These are phyloP conservation scores for Callocephalon fimbriatum DNA, from an alignment of 2,113 vertebrate genomes.

Conservation along the genomic window DNA sequence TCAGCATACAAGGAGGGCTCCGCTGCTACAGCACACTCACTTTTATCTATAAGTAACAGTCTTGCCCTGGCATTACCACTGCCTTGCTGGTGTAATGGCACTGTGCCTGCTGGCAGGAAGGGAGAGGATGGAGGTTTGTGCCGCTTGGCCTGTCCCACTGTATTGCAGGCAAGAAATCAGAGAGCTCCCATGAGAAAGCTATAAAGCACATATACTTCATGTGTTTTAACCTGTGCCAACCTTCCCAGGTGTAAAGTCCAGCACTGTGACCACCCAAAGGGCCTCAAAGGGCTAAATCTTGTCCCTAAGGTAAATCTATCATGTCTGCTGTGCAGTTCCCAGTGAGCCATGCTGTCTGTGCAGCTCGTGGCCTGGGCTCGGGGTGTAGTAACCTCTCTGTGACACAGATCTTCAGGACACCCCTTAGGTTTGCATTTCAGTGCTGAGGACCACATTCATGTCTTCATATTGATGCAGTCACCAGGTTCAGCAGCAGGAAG, in stretches of 20 bases:
- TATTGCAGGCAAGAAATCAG: not conserved
- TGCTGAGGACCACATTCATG: not conserved
- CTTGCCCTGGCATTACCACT: not conserved
- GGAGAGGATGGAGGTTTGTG: accelerated
- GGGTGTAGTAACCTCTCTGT: not conserved
- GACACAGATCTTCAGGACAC: not conserved
- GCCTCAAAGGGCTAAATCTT: not conserved
- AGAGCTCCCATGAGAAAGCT: not conserved
- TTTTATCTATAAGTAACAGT: not conserved
- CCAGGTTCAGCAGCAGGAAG: not conserved
- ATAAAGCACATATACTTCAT: not conserved
- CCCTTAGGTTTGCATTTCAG: not conserved
- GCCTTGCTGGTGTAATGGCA: not conserved
- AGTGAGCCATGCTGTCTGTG: not conserved
- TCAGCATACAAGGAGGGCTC: accelerated
- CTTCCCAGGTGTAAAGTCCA: not conserved
- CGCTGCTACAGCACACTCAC: accelerated
- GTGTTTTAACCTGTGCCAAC: not conserved
- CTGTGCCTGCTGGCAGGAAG: not conserved
- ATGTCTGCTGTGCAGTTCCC: not conserved
- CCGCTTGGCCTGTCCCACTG: not conserved
- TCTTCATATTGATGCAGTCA: accelerated
- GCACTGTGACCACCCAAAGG: not conserved
- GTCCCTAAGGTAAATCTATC: not conserved
- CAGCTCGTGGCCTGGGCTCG: accelerated